phyloP scores from a whole-genome alignment of 1,140 invertebrate genomes.

The Drosophila eugracilis region DNA sequence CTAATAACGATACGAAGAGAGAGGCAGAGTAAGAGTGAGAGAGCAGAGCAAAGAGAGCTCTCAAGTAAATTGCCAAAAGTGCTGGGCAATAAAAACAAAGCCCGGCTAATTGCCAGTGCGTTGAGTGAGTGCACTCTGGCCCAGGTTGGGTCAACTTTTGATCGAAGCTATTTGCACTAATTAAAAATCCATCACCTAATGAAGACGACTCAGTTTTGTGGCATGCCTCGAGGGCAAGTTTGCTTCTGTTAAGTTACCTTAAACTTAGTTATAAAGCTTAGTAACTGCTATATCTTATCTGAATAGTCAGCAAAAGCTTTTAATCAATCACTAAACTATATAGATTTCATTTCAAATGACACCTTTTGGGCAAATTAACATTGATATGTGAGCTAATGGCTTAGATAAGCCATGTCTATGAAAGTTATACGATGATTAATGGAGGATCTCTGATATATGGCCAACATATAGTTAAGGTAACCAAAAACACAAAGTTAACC shows the following conservation, averaged over 20 bases:
- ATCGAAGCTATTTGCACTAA: conserved; percentile 46
- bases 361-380: not conserved
- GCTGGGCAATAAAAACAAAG: conserved; percentile 11
- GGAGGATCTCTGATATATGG: not conserved
- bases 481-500: not conserved
- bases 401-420: not conserved
- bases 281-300: not conserved
- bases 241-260: too few species aligned
- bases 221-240: too few species aligned
- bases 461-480: not conserved
- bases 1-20: conserved; percentile 24
- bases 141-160: conserved; percentile 18
- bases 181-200: conserved; percentile 40
- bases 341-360: not conserved
- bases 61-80: conserved; percentile 15
- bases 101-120: conserved; percentile 9
- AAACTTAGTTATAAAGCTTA: too few species aligned
- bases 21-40: too few species aligned
- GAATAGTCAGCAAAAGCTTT: too few species aligned
- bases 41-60: too few species aligned
- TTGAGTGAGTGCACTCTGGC: conserved; percentile 13
- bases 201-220: too few species aligned
- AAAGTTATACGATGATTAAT: conserved; percentile 11
- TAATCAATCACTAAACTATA: too few species aligned
- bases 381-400: conserved; percentile 5